Conservation (phyloP, 2,888 invertebrate species). For the Nephrocerus scutellatus region DNA sequence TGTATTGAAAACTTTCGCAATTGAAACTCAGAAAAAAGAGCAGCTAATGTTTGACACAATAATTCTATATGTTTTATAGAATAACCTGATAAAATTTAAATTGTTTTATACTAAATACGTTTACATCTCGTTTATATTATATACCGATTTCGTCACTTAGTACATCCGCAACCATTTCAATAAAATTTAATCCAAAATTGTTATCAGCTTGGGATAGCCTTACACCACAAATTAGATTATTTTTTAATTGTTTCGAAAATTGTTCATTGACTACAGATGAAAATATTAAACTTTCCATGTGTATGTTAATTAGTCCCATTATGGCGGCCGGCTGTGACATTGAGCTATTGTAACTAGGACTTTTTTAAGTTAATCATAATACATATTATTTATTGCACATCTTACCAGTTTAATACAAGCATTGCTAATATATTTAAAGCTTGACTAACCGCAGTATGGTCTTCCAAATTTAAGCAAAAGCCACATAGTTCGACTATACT, state of each 20-base stretch:
- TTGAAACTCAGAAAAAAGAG: conserved; percentile 58
- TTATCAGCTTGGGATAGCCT: conserved; percentile 59
- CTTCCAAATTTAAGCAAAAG: conserved; percentile 40
- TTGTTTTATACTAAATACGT: no score
- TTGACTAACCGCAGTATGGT: conserved; percentile 42
- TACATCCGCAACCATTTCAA: conserved; percentile 55
- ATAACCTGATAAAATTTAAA: conserved; percentile 33
- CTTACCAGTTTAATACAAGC: conserved; percentile 28
- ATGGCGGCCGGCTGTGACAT: conserved; percentile 31
- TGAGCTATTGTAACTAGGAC: conserved; percentile 28
- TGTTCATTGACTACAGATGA: conserved; percentile 41
- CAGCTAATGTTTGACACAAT: conserved; percentile 68
- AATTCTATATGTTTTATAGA: conserved; percentile 45
- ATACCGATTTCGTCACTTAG: conserved; percentile 38
- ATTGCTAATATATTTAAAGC: conserved; percentile 44
- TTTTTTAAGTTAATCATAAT: no score
- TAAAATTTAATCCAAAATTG: conserved; percentile 58
- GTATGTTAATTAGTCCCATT: conserved; percentile 40
- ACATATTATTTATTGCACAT: conserved; percentile 25
- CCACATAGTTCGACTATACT: conserved; percentile 40
- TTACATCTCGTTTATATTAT: no score
- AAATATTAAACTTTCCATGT: conserved; percentile 43
- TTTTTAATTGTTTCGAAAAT: conserved; percentile 36
- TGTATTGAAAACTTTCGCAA: conserved; percentile 40
- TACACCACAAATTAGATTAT: conserved; percentile 59